Percentiles rank a stretch among this genome's conserved stretches.
phyloP scores from a whole-genome alignment of 2,113 vertebrate genomes.

The Daubentonia madagascariensis region DNA sequence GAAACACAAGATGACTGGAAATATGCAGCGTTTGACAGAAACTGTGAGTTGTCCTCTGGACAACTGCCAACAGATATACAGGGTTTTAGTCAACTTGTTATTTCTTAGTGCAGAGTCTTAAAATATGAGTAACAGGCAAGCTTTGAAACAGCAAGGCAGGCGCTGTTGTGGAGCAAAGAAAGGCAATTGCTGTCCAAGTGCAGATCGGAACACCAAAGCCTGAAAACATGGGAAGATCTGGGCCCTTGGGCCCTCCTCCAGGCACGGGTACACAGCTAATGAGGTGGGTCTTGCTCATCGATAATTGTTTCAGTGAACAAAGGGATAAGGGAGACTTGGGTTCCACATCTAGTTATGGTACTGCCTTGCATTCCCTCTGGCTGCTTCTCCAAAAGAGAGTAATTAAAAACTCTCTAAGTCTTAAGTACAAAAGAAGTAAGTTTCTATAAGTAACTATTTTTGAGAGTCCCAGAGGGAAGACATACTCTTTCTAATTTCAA shows the following conservation, averaged over 20 bases:
- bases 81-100: constrained; percentile 24
- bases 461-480: background rate
- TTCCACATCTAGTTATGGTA: background rate
- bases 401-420: constrained; percentile 42
- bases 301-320: constrained; percentile 71
- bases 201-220: background rate
- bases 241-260: constrained; percentile 46
- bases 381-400: constrained; percentile 36
- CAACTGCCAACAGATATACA: background rate
- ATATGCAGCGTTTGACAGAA: background rate
- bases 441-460: constrained; percentile 26
- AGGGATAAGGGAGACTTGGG: background rate
- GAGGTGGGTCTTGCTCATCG: constrained; percentile 48
- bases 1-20: constrained; percentile 1
- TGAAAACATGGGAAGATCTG: background rate
- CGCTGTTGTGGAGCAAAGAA: background rate
- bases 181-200: background rate
- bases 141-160: background rate
- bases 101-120: background rate
- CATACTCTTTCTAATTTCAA: background rate
- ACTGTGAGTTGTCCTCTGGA: background rate
- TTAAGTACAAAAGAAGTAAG: constrained; percentile 43
- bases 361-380: background rate
- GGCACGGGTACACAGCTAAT: constrained; percentile 42
- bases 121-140: constrained; percentile 7